A percentile compares a stretch with the other conserved stretches of the same genome.
Evolutionary conservation across 2,797 vertebrate genomes (phyloP).

Genomic region (Chloroceryle amazona): DNA sequence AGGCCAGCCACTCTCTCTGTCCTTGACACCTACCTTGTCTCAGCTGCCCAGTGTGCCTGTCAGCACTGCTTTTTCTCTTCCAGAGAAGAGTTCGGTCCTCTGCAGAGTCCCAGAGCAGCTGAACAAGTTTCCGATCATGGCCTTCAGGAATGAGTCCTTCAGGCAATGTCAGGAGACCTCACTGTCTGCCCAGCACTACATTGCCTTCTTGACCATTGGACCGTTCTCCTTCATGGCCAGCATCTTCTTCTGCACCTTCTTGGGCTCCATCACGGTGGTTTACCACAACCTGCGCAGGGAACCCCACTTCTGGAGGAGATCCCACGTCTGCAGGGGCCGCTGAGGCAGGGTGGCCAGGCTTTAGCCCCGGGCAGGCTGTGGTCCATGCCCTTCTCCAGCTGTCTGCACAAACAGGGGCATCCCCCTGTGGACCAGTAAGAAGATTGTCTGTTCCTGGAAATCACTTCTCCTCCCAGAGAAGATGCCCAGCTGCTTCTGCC

Average conservation of each 20-base stretch:
- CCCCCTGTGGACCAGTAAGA: neutral
- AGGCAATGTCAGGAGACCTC: conserved; percentile 56
- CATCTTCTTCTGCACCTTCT: conserved; percentile 72
- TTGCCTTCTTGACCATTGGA: conserved; percentile 69
- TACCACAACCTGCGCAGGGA: conserved; percentile 9
- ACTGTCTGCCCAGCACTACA: conserved; percentile 39
- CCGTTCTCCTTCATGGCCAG: conserved; percentile 77
- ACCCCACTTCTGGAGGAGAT: neutral
- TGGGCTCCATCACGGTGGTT: conserved; percentile 50
- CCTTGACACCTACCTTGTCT: neutral
- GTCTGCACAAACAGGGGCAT: neutral
- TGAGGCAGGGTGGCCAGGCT: neutral
- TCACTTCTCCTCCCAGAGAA: rapidly evolving
- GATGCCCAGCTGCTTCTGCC: neutral
- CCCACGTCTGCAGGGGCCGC: neutral
- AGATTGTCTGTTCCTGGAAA: neutral
- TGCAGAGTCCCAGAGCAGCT: conserved; percentile 69
- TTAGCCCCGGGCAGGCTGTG: neutral
- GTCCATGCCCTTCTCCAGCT: neutral
- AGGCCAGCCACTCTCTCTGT: neutral
- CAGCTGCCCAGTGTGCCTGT: neutral
- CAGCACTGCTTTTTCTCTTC: conserved; percentile 23
- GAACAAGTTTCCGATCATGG: conserved; percentile 58
- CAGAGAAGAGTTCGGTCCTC: conserved; percentile 68
- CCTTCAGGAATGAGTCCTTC: conserved; percentile 78